Conservation (phyloP, 1,140 invertebrate genomes). For the Gryon sp. region DNA sequence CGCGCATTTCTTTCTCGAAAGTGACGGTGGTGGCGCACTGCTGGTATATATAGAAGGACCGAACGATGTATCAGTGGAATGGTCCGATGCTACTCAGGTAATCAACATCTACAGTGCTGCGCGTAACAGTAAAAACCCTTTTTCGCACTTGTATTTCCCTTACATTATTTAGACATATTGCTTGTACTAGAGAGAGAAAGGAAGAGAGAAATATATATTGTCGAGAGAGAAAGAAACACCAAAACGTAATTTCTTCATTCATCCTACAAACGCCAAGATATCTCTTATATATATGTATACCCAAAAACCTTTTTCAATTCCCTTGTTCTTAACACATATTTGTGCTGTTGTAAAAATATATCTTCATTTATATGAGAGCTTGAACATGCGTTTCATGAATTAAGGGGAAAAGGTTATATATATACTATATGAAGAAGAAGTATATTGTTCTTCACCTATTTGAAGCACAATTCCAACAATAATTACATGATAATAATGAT, state of each 20-base stretch:
- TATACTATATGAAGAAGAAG: constrained; percentile 4
- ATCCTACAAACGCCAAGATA: background rate
- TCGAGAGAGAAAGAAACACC: constrained; percentile 13
- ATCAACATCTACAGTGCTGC: constrained; percentile 17
- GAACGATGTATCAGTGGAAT: constrained; percentile 13
- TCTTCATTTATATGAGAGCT: constrained; percentile 25
- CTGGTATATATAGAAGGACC: constrained; percentile 24
- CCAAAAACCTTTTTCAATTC: constrained; percentile 18
- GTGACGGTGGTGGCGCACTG: background rate
- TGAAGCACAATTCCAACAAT: constrained; percentile 2
- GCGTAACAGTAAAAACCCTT: constrained; percentile 1
- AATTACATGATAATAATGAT: constrained; percentile 19
- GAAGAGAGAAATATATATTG: constrained; percentile 12
- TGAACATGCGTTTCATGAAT: constrained; percentile 19
- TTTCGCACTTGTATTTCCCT: constrained; percentile 23
- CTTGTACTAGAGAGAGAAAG: constrained; percentile 12
- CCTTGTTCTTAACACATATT: constrained; percentile 30
- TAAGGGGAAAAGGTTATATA: constrained; percentile 5
- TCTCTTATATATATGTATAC: no score
- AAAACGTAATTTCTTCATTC: constrained; percentile 27
- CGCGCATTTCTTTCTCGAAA: constrained; percentile 27
- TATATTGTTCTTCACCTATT: background rate
- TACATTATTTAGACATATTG: constrained; percentile 28
- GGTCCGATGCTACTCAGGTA: constrained; percentile 53
- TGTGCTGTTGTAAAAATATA: constrained; percentile 10